phyloP scores from a whole-genome alignment of 2,113 vertebrate genomes.

The Hassar affinis region DNA sequence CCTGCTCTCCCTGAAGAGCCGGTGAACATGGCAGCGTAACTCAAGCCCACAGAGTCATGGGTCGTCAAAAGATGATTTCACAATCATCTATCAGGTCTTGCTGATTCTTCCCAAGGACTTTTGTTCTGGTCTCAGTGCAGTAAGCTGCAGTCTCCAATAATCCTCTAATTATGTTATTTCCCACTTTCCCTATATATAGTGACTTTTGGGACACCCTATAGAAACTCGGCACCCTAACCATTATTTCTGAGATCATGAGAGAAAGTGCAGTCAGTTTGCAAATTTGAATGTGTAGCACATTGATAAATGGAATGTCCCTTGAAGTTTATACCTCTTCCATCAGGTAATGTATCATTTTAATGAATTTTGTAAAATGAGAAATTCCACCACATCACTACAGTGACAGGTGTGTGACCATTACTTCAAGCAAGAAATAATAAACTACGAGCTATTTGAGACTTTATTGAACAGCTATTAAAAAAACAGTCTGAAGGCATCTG shows the following conservation, averaged over 20 bases:
- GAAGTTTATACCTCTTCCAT: background rate
- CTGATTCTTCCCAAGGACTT: background rate
- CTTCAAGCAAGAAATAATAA: background rate
- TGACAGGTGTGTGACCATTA: background rate
- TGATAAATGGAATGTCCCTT: background rate
- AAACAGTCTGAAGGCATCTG: background rate
- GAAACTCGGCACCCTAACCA: background rate
- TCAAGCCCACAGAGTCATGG: conserved; percentile 24
- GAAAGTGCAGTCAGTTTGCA: background rate
- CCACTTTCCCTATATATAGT: too few species aligned
- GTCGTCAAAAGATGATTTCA: background rate
- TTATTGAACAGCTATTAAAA: background rate
- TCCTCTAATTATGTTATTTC: background rate
- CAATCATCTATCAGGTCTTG: background rate
- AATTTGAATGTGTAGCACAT: background rate
- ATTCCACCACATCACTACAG: background rate
- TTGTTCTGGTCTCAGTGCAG: background rate
- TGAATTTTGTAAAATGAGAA: background rate
- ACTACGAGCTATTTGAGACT: background rate
- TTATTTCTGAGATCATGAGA: background rate
- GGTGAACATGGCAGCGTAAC: conserved; percentile 33
- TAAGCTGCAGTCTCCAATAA: background rate
- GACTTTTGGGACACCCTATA: background rate
- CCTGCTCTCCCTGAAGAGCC: conserved; percentile 12
- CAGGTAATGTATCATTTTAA: background rate